phyloP scores from a whole-genome alignment of 2,113 vertebrate species.

The Laticauda colubrina region DNA sequence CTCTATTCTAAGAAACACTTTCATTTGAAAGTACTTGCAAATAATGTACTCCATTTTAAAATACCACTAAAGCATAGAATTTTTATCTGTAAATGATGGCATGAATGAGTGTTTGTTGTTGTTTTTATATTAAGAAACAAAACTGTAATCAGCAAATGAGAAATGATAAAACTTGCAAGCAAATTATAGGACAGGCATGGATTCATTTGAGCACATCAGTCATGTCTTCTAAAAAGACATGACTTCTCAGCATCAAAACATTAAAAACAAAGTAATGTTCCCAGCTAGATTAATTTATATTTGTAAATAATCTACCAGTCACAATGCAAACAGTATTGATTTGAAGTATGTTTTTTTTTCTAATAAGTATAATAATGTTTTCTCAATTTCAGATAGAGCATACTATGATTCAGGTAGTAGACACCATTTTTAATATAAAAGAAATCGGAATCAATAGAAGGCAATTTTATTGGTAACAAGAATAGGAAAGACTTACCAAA shows the following conservation, averaged over 20 bases:
- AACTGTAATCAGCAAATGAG: slow-evolving; percentile 58
- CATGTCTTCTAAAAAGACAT: slow-evolving; percentile 30
- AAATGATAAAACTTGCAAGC: slow-evolving; percentile 57
- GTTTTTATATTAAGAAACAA: slow-evolving; percentile 64
- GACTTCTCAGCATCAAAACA: not conserved
- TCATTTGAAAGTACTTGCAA: not conserved
- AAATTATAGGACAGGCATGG: slow-evolving; percentile 42
- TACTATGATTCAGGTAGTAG: not conserved
- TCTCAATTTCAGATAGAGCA: not conserved
- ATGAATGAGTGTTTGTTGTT: slow-evolving; percentile 64
- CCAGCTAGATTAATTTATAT: not conserved
- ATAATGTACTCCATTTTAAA: slow-evolving; percentile 44
- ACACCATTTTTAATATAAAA: not conserved
- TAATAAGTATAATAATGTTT: too few species aligned
- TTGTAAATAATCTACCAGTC: slow-evolving; percentile 13
- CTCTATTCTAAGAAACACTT: not conserved
- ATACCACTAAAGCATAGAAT: slow-evolving; percentile 43
- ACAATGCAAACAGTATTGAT: slow-evolving; percentile 26
- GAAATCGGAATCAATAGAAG: not conserved
- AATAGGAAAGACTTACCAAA: not conserved
- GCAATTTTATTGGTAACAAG: not conserved
- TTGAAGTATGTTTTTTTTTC: slow-evolving; percentile 10
- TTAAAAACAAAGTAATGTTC: slow-evolving; percentile 2
- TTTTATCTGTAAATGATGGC: slow-evolving; percentile 66
- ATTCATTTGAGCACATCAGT: slow-evolving; percentile 5